Percentiles rank a stretch among this genome's conserved stretches.
These are phyloP conservation scores for Eriosoma lanigerum DNA, from an alignment of 1,140 invertebrate species.

Conservation along the genomic window DNA sequence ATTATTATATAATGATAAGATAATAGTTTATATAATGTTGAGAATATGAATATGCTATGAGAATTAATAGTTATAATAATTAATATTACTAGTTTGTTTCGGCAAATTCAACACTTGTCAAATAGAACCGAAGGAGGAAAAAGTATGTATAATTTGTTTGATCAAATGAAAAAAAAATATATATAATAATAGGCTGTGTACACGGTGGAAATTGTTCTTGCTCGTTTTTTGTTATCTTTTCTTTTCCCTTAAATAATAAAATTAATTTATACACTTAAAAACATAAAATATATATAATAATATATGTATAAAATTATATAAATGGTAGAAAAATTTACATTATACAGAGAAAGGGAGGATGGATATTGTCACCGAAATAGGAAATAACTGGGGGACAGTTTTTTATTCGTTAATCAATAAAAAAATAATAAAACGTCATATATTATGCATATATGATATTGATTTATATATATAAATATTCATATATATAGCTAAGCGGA, in stretches of 20 bases:
- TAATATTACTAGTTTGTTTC: conserved; percentile 25
- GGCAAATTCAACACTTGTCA: neutral
- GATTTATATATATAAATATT: too few species aligned
- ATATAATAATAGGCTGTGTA: conserved; percentile 26
- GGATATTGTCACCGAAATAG: conserved; percentile 51
- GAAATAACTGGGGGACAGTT: conserved; percentile 26
- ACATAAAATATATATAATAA: conserved; percentile 51
- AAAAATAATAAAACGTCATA: conserved; percentile 38
- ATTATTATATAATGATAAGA: conserved; percentile 19
- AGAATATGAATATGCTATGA: conserved; percentile 39
- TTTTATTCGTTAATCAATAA: conserved; percentile 42
- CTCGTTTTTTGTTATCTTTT: conserved; percentile 16
- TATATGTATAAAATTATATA: conserved; percentile 52
- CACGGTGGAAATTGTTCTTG: conserved; percentile 26
- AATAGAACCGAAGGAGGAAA: neutral
- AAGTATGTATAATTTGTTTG: conserved; percentile 16
- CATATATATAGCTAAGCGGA: conserved; percentile 46
- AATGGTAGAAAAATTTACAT: conserved; percentile 52
- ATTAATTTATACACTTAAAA: conserved; percentile 52
- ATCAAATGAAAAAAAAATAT: conserved; percentile 6
- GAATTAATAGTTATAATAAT: neutral
- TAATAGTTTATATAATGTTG: conserved; percentile 19
- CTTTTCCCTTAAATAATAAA: conserved; percentile 47
- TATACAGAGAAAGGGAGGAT: conserved; percentile 48
- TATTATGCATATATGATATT: neutral